These are phyloP conservation scores for Ips typographus DNA, from an alignment of 1,140 invertebrate species.

Conservation along the genomic window DNA sequence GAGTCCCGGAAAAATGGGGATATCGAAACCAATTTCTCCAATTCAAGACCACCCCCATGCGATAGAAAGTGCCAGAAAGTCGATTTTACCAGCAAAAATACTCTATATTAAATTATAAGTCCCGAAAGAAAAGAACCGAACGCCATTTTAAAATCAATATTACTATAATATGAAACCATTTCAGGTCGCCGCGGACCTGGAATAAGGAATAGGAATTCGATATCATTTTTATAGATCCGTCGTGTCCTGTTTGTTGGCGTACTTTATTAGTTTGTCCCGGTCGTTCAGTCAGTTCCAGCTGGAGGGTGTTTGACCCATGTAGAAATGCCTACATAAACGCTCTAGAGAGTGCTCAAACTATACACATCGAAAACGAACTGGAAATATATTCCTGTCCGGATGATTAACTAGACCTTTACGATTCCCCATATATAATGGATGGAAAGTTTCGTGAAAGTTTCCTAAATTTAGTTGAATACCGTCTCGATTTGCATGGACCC, in stretches of 20 bases:
- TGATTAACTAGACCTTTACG: slow-evolving; percentile 15
- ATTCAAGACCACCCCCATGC: slow-evolving; percentile 2
- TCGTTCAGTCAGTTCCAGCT: no score
- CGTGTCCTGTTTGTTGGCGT: slow-evolving; percentile 9
- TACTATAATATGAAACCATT: slow-evolving; percentile 37
- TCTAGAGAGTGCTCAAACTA: no score
- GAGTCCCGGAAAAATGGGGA: no score
- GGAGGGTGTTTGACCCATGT: no score
- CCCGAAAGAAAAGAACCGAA: slow-evolving; percentile 28
- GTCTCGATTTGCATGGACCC: slow-evolving; percentile 10
- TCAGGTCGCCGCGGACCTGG: slow-evolving; percentile 30
- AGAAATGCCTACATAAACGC: no score
- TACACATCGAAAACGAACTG: no score
- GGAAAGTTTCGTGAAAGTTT: slow-evolving; percentile 6
- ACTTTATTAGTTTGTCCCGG: no score
- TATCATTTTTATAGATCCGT: slow-evolving; percentile 37
- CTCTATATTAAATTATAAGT: slow-evolving; percentile 34
- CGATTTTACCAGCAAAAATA: slow-evolving; percentile 21
- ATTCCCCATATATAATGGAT: slow-evolving; percentile 9
- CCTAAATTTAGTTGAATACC: slow-evolving; percentile 4
- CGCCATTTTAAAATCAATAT: slow-evolving; percentile 37
- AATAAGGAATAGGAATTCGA: slow-evolving; percentile 36
- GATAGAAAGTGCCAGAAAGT: slow-evolving; percentile 23
- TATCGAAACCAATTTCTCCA: slow-evolving; percentile 4
- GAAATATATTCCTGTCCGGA: slow-evolving; percentile 3